phyloP scores from a whole-genome alignment of 2,888 invertebrate species.

The Hydraecia micacea region DNA sequence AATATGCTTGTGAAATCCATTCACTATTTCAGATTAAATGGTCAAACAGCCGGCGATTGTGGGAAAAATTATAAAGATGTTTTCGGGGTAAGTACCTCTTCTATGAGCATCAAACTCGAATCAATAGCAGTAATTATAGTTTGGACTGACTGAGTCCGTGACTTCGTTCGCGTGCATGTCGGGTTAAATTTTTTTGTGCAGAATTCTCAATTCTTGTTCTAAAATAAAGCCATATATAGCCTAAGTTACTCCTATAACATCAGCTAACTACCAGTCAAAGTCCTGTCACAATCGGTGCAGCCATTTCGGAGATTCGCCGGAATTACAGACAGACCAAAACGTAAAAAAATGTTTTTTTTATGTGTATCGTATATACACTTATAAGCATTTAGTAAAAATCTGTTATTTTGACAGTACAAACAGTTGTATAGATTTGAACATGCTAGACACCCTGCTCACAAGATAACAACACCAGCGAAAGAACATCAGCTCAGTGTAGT shows the following conservation, averaged over 20 bases:
- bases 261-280: no score
- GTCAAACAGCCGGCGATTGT: not conserved
- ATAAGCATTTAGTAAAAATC: not conserved
- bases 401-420: not conserved
- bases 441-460: not conserved
- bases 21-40: constrained; percentile 25
- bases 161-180: no score
- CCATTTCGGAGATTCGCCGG: not conserved
- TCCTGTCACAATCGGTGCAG: not conserved
- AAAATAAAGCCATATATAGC: no score
- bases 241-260: no score
- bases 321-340: no score
- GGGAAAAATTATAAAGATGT: not conserved
- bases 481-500: not conserved
- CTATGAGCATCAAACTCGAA: no score
- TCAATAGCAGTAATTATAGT: not conserved
- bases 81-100: not conserved
- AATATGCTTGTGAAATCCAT: constrained; percentile 37
- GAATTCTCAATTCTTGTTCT: no score
- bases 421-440: not conserved
- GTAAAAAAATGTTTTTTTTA: no score
- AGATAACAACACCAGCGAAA: not conserved
- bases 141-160: not conserved
- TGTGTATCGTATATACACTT: no score
- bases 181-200: no score